phyloP scores from a whole-genome alignment of 1,140 invertebrate genomes.

The Papilio machaon region DNA sequence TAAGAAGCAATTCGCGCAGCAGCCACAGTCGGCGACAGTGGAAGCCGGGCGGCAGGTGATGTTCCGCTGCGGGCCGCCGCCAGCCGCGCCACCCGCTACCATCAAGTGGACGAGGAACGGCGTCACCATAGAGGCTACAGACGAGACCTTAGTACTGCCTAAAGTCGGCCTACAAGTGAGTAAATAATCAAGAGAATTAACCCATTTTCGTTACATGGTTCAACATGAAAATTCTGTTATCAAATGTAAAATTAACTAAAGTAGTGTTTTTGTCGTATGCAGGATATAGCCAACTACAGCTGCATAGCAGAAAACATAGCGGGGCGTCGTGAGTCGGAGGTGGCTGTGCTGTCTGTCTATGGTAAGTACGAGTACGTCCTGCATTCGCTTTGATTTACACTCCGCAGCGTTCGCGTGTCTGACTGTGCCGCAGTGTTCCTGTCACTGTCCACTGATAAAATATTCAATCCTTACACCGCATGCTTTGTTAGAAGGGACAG shows the following conservation, averaged over 20 bases:
- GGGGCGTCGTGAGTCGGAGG: constrained; percentile 91
- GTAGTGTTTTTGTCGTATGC: constrained; percentile 51
- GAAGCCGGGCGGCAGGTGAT: constrained; percentile 92
- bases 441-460: not conserved
- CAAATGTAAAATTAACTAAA: not conserved
- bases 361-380: constrained; percentile 85
- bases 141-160: constrained; percentile 93
- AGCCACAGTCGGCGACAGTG: constrained; percentile 92
- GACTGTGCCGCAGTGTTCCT: constrained; percentile 28
- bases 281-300: constrained; percentile 97
- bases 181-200: not conserved
- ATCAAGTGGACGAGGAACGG: constrained; percentile 92
- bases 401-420: constrained; percentile 23
- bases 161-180: constrained; percentile 89
- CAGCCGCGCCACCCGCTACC: constrained; percentile 92
- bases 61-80: constrained; percentile 94
- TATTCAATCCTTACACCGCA: not conserved
- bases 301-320: constrained; percentile 98
- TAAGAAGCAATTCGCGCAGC: constrained; percentile 91
- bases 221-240: too few relatives aligned
- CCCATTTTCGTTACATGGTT: too few relatives aligned
- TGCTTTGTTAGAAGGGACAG: constrained; percentile 2
- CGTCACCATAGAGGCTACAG: constrained; percentile 88
- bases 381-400: not conserved
- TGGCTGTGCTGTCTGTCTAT: constrained; percentile 94